Evolutionary conservation across 2,113 vertebrate species (phyloP), one percentile per base, ranked within the genome.

Genomic region (Lepisosteus oculatus): DNA sequence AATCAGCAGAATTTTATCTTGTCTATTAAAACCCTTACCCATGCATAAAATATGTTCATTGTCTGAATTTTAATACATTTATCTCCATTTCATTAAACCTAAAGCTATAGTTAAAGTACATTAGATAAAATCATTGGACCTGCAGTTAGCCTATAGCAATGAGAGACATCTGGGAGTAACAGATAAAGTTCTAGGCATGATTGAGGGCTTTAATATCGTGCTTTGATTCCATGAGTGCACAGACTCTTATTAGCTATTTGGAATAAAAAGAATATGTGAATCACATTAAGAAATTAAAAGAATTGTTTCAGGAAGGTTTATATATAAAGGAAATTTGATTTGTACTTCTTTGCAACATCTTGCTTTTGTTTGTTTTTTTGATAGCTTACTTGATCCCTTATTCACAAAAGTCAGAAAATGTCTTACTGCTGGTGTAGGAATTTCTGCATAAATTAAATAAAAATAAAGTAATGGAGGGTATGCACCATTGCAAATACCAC

Each of bases 81-180:
- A 87, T 90, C 86, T 89, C 82, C 84, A 83, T 80, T 87, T 90
- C 82, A 89, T 87, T 88, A 88, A 88, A 83, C 80, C 85, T 80
- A 84, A 85, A 74, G 17, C 83, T 78, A 74, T 83, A 77, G 84
- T 84, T 87, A 86, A 80, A 74, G 73, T 68, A 8, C 73, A 63
- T 73, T 65, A 75, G 84, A 90, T 86, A 82, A 77, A 80, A 86
- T 85, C 85, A 73, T 65, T 76, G 71, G 64, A 77, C 73, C 78
- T 73, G 84, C 72, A 72, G 68, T 72, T 42, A 29, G 62, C 29
- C 62, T 41, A 43, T 29, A 65, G 62, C 62, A 65, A 65, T 17
- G 8, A 65, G 42, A 65, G 62, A 12, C 62, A 43, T 75, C 86
- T 87, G 87, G 12, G 62, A 47, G 76, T 56, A 65, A 15, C 83